These are phyloP conservation scores for Lasius fuliginosus DNA, from an alignment of 2,888 invertebrate genomes.

Conservation along the genomic window DNA sequence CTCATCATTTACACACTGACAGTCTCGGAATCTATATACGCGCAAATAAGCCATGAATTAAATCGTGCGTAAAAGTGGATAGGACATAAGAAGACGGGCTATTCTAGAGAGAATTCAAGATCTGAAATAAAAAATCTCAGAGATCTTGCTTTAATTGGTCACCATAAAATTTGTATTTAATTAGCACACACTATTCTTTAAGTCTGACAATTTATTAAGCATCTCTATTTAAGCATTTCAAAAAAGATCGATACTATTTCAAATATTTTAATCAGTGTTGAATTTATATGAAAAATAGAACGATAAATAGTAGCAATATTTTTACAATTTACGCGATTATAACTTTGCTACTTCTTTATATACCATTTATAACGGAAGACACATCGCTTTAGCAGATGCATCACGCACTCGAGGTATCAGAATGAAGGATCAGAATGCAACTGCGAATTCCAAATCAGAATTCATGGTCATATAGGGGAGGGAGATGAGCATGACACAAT, in stretches of 20 bases:
- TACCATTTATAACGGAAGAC: conserved; percentile 1
- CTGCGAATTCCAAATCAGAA: conserved; percentile 41
- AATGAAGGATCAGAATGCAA: conserved; percentile 40
- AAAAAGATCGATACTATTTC: not conserved
- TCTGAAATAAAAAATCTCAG: not conserved
- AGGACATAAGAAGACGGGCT: conserved; percentile 25
- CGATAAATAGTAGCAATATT: not conserved
- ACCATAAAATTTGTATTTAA: conserved; percentile 23
- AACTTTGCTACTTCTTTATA: not conserved
- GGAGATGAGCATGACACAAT: not conserved
- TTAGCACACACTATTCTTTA: not conserved
- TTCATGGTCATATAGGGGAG: conserved; percentile 16
- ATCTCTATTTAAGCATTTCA: not conserved
- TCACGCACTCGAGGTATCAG: conserved; percentile 33
- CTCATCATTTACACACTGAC: conserved; percentile 50
- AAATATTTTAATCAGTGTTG: not conserved
- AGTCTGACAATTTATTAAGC: not conserved
- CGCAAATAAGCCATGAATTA: conserved; percentile 30
- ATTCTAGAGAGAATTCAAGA: conserved; percentile 26
- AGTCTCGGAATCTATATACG: conserved; percentile 17
- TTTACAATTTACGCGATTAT: not conserved
- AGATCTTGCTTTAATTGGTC: conserved; percentile 18
- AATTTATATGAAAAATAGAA: not conserved
- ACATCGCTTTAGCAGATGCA: conserved; percentile 20
- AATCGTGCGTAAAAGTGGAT: conserved; percentile 31